Percentiles rank a stretch among this genome's conserved stretches.
These are phyloP conservation scores for Calephelis virginiensis DNA, from an alignment of 1,140 invertebrate species.

Conservation along the genomic window DNA sequence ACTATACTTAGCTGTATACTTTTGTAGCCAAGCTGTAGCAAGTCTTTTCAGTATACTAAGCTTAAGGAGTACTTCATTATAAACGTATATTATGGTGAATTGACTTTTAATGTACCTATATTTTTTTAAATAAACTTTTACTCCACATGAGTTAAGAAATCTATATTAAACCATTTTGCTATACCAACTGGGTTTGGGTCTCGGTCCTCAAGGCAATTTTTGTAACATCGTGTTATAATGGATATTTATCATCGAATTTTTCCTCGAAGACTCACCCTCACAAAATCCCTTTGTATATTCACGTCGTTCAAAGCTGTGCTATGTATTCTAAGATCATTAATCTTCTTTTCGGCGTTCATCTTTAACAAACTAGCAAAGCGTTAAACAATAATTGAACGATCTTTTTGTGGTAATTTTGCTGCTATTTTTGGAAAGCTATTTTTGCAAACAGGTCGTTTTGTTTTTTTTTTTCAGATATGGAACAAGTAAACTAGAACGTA, in stretches of 20 bases:
- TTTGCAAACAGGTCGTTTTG: neutral
- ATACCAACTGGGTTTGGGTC: neutral
- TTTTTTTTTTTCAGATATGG: neutral
- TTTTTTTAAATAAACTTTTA: no score
- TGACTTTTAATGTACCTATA: no score
- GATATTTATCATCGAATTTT: slow-evolving; percentile 20
- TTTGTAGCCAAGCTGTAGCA: no score
- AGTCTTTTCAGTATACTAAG: no score
- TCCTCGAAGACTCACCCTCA: slow-evolving; percentile 7
- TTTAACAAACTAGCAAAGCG: slow-evolving; percentile 5
- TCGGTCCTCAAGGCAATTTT: neutral
- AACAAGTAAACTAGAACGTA: no score
- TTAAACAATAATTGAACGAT: slow-evolving; percentile 8
- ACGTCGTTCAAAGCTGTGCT: neutral
- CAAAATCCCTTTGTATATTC: slow-evolving; percentile 19
- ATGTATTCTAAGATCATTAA: neutral
- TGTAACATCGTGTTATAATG: slow-evolving; percentile 1
- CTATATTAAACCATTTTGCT: neutral
- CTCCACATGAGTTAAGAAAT: neutral
- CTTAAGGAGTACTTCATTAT: no score
- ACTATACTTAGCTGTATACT: no score
- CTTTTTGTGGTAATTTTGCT: slow-evolving; percentile 1
- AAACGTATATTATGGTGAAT: no score
- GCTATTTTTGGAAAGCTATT: neutral
- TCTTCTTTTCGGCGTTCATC: slow-evolving; percentile 5